Evolutionary conservation across 2,888 invertebrate genomes (phyloP), one percentile per base, ranked within the genome.

Genomic region (Dicyrtoma fusca): DNA sequence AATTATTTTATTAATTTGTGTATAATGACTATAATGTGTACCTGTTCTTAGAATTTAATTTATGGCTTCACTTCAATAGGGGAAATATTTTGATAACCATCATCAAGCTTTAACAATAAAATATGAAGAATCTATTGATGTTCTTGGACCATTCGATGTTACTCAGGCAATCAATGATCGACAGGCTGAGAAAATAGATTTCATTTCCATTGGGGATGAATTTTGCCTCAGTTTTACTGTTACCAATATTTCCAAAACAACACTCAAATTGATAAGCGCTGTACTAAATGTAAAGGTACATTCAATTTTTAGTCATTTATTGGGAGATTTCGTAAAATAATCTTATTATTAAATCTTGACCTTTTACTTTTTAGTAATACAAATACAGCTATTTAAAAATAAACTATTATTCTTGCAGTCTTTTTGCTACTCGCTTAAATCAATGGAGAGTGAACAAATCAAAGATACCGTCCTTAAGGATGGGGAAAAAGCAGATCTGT

Each of bases 1-100:
- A 44, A 44, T 11, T 44, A 44, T 44, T 11, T 44, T 8, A 44
- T 11, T 8, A 10, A 14, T 11, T 11, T 44, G 8, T 44, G 8
- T 44, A 8, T 44, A 14, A 44, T 44, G 14, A 44, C 45, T 44
- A 44, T 44, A 8, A 44, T 44, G 45, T 8, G 8, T 44, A 44
- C 10, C 14, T 44, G 45, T 8, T 44, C 11, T 55, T 55, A n/a
- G 13, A 19, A 19, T 19, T 17, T 21, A 19, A 55, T 49, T 23
- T 4, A n/a, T 65, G 47, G 14, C 21, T 72, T 47, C 49, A 21
- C 14, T 68, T 68, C 55, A 59, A 14, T 42, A 79, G 79, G 73
- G 72, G 1, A 77, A 77, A 57, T 80, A 78, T 61, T 64, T 71
- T 4, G 79, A 79, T 64, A 26, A 49, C 23, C 49, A 72, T 42